Conservation (phyloP, 2,113 vertebrate genomes). For the Zosterops borbonicus region DNA sequence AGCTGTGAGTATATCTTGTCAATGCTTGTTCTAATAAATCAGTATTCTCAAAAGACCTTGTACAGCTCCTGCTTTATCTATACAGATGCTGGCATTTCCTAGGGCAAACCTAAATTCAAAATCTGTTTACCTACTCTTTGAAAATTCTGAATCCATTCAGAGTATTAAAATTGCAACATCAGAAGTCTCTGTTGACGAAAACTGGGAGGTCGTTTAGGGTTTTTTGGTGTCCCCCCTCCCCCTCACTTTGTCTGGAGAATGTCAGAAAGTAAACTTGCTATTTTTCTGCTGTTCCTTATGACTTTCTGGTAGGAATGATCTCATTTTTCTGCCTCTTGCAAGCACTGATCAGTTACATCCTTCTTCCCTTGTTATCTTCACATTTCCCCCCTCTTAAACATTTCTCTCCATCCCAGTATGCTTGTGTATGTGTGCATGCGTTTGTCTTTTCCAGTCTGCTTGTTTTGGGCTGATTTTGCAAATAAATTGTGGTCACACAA, state of each 20-base stretch:
- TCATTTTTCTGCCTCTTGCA: neutral
- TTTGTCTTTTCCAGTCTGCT: neutral
- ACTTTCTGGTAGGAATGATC: neutral
- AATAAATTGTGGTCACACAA: neutral
- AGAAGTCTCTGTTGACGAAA: neutral
- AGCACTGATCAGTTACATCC: neutral
- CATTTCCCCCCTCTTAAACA: neutral
- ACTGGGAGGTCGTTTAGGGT: neutral
- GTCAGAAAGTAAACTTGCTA: neutral
- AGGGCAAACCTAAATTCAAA: neutral
- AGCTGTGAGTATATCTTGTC: neutral
- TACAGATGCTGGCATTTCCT: neutral
- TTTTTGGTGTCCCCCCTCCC: neutral
- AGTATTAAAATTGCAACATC: neutral
- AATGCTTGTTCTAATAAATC: neutral
- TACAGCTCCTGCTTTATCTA: neutral
- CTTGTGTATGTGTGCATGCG: neutral
- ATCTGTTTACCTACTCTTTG: neutral
- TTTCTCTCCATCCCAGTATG: neutral
- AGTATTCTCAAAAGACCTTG: neutral
- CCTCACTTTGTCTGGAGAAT: neutral
- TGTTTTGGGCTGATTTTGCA: neutral
- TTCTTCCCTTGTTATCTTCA: neutral
- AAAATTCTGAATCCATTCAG: neutral
- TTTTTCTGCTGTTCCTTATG: neutral